phyloP scores from a whole-genome alignment of 2,113 vertebrate species.

The Phalacrocorax pelagicus region DNA sequence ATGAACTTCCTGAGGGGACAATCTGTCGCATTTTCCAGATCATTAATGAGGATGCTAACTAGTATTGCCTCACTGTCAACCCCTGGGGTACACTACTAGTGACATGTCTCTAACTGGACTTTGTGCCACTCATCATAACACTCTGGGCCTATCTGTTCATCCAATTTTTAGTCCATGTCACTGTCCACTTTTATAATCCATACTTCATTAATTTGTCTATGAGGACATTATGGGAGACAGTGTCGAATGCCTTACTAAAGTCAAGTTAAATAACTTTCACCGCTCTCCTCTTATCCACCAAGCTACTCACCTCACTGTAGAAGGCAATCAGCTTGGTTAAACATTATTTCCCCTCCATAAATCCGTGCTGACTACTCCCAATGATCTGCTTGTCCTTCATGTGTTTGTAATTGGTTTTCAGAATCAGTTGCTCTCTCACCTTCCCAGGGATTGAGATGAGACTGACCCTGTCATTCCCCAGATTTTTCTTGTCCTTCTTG shows the following conservation, averaged over 20 bases:
- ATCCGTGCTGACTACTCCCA: background rate
- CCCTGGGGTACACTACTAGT: background rate
- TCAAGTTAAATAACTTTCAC: background rate
- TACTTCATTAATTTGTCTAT: background rate
- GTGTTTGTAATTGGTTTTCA: background rate
- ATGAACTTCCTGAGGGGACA: background rate
- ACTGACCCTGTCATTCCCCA: background rate
- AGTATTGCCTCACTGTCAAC: background rate
- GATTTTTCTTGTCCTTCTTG: background rate
- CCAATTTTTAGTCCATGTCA: background rate
- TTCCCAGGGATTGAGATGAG: background rate
- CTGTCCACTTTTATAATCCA: background rate
- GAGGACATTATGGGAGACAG: background rate
- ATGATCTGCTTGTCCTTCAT: background rate
- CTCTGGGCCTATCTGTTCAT: background rate
- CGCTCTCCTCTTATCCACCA: background rate
- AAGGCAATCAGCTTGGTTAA: background rate
- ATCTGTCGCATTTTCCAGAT: background rate
- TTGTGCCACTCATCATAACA: background rate
- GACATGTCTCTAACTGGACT: background rate
- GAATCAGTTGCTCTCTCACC: background rate
- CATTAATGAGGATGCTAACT: background rate
- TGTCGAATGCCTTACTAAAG: background rate
- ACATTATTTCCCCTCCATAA: background rate
- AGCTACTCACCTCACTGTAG: background rate